A percentile compares a stretch with the other conserved stretches of the same genome.
Conservation (phyloP, 2,113 vertebrate species). For the Taurulus bubalis region DNA sequence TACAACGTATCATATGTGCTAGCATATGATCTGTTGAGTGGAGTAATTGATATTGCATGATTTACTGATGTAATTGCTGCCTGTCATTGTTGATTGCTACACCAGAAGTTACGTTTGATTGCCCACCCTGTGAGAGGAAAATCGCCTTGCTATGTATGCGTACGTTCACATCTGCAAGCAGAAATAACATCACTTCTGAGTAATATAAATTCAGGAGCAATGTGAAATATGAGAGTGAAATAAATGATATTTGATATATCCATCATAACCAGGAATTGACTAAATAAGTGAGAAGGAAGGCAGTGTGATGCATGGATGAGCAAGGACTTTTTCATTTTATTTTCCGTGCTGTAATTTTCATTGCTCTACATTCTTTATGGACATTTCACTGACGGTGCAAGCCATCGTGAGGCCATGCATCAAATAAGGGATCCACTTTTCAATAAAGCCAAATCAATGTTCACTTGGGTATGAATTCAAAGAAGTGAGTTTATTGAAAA, state of each 20-base stretch:
- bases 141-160: conserved; percentile 5
- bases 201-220: conserved; percentile 63
- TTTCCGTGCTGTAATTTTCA: conserved; percentile 47
- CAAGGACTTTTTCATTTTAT: conserved; percentile 39
- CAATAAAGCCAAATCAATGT: conserved; percentile 70
- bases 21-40: conserved; percentile 37
- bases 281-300: conserved; percentile 51
- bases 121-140: conserved; percentile 26
- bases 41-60: conserved; percentile 70
- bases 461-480: conserved; percentile 59
- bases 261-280: conserved; percentile 56
- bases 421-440: conserved; percentile 61
- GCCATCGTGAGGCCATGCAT: conserved; percentile 59
- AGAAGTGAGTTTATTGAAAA: conserved; percentile 61
- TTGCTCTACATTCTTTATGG: conserved; percentile 61
- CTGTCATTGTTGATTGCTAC: conserved; percentile 60
- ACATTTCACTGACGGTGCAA: conserved; percentile 55
- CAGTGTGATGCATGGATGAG: conserved; percentile 38
- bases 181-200: conserved; percentile 44
- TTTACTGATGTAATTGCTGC: conserved; percentile 63
- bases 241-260: conserved; percentile 66
- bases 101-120: conserved; percentile 46
- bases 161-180: conserved; percentile 16
- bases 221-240: conserved; percentile 58
- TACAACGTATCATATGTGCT: not conserved